Percentiles rank a stretch among this genome's conserved stretches.
phyloP scores from a whole-genome alignment of 2,797 vertebrate genomes.

The Liparis tanakae region DNA sequence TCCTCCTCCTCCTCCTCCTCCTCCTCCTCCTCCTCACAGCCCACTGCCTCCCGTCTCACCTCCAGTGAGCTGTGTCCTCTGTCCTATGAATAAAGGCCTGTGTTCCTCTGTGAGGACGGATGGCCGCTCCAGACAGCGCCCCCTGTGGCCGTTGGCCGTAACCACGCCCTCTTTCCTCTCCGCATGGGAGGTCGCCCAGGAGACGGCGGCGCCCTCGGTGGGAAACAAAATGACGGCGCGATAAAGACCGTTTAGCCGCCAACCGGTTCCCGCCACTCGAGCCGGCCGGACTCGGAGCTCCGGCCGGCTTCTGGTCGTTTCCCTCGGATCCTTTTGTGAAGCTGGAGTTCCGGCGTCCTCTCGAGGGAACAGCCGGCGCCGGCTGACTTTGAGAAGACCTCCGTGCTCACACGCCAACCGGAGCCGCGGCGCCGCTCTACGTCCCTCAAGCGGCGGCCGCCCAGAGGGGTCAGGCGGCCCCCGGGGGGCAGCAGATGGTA shows the following conservation, averaged over 20 bases:
- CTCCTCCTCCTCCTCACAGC: too few species aligned
- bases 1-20: too few species aligned
- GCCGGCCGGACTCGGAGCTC: too few species aligned
- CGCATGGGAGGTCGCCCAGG: constrained; percentile 46
- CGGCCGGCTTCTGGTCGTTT: constrained; percentile 35
- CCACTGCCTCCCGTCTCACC: constrained; percentile 13
- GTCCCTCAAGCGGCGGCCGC: constrained; percentile 12
- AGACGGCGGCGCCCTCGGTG: background rate
- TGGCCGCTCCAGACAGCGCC: constrained; percentile 29
- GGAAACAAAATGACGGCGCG: too few species aligned
- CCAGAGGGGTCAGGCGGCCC: constrained; percentile 26
- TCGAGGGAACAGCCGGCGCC: too few species aligned
- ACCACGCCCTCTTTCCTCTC: constrained; percentile 24
- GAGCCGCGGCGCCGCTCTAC: too few species aligned
- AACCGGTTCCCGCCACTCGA: too few species aligned
- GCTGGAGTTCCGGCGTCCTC: too few species aligned
- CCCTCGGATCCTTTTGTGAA: constrained; percentile 42
- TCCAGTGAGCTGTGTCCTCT: constrained; percentile 39
- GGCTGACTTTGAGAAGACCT: too few species aligned
- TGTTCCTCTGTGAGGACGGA: constrained; percentile 9
- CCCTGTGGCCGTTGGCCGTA: constrained; percentile 52
- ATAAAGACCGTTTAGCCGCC: too few species aligned
- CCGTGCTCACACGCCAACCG: too few species aligned
- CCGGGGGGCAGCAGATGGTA: constrained; percentile 61
- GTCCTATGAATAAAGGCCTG: constrained; percentile 59